These are phyloP conservation scores for Empis stercorea DNA, from an alignment of 2,888 invertebrate genomes.

Conservation along the genomic window DNA sequence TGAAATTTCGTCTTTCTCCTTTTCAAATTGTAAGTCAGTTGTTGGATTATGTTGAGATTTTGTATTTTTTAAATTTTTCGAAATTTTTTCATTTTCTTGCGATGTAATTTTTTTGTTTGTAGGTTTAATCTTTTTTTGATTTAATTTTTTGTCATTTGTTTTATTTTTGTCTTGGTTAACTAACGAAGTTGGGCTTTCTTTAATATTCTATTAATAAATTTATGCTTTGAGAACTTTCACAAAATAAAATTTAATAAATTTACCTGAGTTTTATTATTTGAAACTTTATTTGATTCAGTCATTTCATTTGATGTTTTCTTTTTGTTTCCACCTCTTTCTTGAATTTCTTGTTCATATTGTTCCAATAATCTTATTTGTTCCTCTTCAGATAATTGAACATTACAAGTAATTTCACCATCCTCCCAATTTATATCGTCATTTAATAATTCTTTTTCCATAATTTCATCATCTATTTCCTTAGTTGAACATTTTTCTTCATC, in stretches of 20 bases:
- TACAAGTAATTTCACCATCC: slow-evolving; percentile 50
- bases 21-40: neutral
- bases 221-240: too few species aligned
- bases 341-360: slow-evolving; percentile 53
- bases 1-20: slow-evolving; percentile 12
- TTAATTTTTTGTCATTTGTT: too few species aligned
- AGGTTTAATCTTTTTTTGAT: too few species aligned
- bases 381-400: slow-evolving; percentile 56
- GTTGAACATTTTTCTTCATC: neutral
- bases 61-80: neutral
- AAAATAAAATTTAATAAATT: too few species aligned
- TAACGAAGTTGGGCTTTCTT: too few species aligned
- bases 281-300: slow-evolving; percentile 1
- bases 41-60: neutral
- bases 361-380: slow-evolving; percentile 53
- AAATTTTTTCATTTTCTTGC: neutral
- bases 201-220: too few species aligned
- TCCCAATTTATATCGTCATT: slow-evolving; percentile 35
- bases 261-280: slow-evolving; percentile 5
- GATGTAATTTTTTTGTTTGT: neutral
- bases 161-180: too few species aligned
- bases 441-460: neutral
- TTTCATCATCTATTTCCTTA: neutral
- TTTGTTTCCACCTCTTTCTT: slow-evolving; percentile 10
- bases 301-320: slow-evolving; percentile 6